Evolutionary conservation across 2,888 invertebrate species (phyloP), one percentile per base, ranked within the genome.

Genomic region (Tubulanus polymorphus): DNA sequence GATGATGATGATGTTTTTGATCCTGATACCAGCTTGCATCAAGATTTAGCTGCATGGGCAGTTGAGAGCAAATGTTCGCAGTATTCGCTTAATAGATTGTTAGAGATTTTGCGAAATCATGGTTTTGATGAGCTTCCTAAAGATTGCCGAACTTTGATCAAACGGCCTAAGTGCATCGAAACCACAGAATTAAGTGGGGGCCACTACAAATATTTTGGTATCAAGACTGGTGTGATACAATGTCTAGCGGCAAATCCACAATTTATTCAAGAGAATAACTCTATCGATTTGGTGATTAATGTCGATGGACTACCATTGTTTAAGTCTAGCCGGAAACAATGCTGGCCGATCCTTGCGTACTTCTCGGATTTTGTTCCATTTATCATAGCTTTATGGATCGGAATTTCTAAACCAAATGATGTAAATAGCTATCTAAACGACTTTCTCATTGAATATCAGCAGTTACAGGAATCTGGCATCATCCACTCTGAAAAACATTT

Each of bases 261-360:
- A n/a, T n/a, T n/a, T n/a, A n/a, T n/a, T n/a, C n/a, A n/a, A n/a
- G n/a, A n/a, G n/a, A n/a, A n/a, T n/a, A n/a, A n/a, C n/a, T n/a
- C n/a, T n/a, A n/a, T n/a, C n/a, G n/a, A n/a, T n/a, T n/a, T n/a
- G n/a, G n/a, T n/a, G n/a, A 25, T 57, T 23, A 54, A 49, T 28
- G 46, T 57, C 45, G 57, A 57, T 50, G 57, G 57, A 12, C 29
- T 56, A n/a, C 56, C 56, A 27, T 48, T 56, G 3, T 55, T 48
- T 23, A 56, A 55, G 29, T 55, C 54, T 37, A 35, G 54, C 0
- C 32, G 35, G 26, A 32, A 20, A 28, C 47, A 56, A 23, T 37
- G 54, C 29, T 57, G 57, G 54, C 54, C 57, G 12, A 57, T 57
- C 2, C 29, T 57, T 27, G n/a, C n/a, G n/a, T n/a, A n/a, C n/a